Evolutionary conservation across 2,113 vertebrate genomes (phyloP).

Genomic region (Carassius gibelio): DNA sequence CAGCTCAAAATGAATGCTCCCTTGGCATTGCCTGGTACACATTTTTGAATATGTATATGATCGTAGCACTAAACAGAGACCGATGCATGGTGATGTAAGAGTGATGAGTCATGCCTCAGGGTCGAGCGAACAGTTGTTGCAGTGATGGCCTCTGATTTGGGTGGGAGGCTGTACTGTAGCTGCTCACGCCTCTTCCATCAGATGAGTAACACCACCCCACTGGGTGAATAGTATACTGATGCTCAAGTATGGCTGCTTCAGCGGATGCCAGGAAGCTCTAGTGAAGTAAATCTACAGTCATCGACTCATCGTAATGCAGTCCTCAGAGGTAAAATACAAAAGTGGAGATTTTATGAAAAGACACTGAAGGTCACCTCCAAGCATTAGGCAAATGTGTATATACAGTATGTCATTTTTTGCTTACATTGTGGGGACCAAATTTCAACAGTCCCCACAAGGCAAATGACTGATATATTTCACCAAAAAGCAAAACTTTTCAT

Average conservation of each 20-base stretch:
- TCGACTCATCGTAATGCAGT: background rate
- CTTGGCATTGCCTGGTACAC: background rate
- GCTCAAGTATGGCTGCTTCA: background rate
- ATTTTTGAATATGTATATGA: constrained; percentile 39
- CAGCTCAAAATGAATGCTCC: background rate
- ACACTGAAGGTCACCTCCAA: background rate
- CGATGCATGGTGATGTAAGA: constrained; percentile 17
- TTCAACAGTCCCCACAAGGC: background rate
- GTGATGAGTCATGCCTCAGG: constrained; percentile 54
- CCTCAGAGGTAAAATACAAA: background rate
- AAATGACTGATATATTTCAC: background rate
- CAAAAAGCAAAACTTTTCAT: no score
- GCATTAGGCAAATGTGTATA: background rate
- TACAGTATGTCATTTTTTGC: background rate
- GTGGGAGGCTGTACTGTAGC: constrained; percentile 47
- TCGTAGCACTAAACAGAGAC: constrained; percentile 9
- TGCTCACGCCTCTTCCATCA: constrained; percentile 44
- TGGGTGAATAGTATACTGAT: constrained; percentile 32
- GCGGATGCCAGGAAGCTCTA: background rate
- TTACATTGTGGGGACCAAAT: background rate
- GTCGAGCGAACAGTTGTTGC: constrained; percentile 37
- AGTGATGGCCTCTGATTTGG: constrained; percentile 29
- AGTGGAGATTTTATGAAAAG: background rate
- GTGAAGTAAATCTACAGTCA: background rate
- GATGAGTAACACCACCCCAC: constrained; percentile 48